These are phyloP conservation scores for Perizoma affinitatum DNA, from an alignment of 2,888 invertebrate species.

Conservation along the genomic window DNA sequence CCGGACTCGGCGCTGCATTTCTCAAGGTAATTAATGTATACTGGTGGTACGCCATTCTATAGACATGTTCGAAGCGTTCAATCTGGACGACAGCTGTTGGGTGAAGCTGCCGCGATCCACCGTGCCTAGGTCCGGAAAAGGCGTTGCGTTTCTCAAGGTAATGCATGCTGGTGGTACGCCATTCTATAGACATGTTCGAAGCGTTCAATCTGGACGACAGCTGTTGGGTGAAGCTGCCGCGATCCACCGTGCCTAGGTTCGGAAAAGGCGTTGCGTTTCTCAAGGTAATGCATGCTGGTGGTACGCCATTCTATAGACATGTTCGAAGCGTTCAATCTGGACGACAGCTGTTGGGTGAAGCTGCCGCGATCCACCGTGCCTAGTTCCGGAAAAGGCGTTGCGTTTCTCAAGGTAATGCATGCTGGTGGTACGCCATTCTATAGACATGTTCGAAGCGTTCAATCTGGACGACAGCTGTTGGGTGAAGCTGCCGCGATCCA, in stretches of 20 bases:
- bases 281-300: too few species aligned
- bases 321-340: slow-evolving; percentile 94
- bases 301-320: slow-evolving; percentile 94
- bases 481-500: slow-evolving; percentile 90
- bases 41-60: slow-evolving; percentile 89
- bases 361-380: slow-evolving; percentile 93
- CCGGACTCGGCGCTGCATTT: slow-evolving; percentile 94
- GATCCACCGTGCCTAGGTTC: slow-evolving; percentile 93
- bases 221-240: slow-evolving; percentile 85
- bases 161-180: too few species aligned
- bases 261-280: slow-evolving; percentile 94
- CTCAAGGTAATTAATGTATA: slow-evolving; percentile 85
- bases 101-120: slow-evolving; percentile 91
- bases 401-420: slow-evolving; percentile 90
- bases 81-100: slow-evolving; percentile 82
- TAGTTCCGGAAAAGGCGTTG: slow-evolving; percentile 93
- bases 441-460: slow-evolving; percentile 94
- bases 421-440: too few species aligned
- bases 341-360: slow-evolving; percentile 66
- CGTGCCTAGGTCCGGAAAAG: slow-evolving; percentile 94
- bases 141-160: slow-evolving; percentile 92
- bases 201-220: slow-evolving; percentile 90
- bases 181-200: slow-evolving; percentile 94
- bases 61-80: slow-evolving; percentile 94
- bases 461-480: slow-evolving; percentile 85